Evolutionary conservation across 2,113 vertebrate genomes (phyloP).

Genomic region (Phalacrocorax carbo): DNA sequence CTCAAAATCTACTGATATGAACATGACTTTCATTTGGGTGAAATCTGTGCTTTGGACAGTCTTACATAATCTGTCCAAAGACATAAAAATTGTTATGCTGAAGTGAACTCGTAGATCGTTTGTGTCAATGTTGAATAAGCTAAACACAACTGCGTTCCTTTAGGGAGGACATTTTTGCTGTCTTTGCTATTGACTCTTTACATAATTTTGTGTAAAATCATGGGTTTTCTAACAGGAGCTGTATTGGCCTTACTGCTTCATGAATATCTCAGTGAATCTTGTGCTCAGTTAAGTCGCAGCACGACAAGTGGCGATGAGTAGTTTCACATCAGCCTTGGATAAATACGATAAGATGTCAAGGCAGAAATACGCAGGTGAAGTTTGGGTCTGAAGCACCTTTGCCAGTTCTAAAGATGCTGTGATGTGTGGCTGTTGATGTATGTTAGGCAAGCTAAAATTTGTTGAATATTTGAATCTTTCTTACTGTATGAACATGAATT

Average conservation of each 20-base stretch:
- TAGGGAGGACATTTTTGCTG: not conserved
- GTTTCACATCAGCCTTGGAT: not conserved
- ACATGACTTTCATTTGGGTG: not conserved
- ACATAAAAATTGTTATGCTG: not conserved
- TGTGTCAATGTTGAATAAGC: not conserved
- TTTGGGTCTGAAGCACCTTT: not conserved
- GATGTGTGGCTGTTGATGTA: not conserved
- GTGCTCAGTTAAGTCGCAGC: not conserved
- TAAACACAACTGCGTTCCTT: not conserved
- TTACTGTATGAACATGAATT: not conserved
- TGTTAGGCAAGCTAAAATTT: not conserved
- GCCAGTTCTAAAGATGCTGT: not conserved
- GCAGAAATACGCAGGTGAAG: not conserved
- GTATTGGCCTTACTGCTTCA: not conserved
- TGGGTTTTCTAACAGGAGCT: not conserved
- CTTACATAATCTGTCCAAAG: conserved; percentile 34
- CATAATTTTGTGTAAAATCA: not conserved
- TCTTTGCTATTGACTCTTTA: not conserved
- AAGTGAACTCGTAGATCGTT: not conserved
- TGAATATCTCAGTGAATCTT: not conserved
- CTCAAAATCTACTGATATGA: not conserved
- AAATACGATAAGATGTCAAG: not conserved
- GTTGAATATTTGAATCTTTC: not conserved
- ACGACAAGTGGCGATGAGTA: not conserved
- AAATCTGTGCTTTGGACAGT: conserved; percentile 7